Percentiles rank a stretch among this genome's conserved stretches.
These are phyloP conservation scores for Xestia ashworthii DNA, from an alignment of 2,888 invertebrate genomes.

Conservation along the genomic window DNA sequence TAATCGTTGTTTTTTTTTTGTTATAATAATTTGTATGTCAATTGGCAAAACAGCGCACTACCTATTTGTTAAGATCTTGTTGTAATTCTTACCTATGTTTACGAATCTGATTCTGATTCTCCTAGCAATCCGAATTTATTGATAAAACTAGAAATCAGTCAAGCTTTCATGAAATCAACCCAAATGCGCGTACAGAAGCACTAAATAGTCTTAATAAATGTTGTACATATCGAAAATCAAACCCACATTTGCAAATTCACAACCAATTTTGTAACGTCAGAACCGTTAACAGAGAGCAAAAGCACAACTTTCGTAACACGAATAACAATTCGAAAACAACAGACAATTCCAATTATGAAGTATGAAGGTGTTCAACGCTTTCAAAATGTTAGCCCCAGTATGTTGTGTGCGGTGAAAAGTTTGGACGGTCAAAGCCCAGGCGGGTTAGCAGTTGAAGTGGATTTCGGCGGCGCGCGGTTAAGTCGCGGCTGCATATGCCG, in stretches of 20 bases:
- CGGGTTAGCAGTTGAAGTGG: background rate
- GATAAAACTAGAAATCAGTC: background rate
- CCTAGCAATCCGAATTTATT: background rate
- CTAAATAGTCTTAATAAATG: background rate
- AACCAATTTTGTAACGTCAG: constrained; percentile 2
- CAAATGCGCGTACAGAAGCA: background rate
- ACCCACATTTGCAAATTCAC: background rate
- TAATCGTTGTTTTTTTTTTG: no score
- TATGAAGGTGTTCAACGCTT: constrained; percentile 38
- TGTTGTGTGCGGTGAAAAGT: constrained; percentile 44
- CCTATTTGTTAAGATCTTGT: no score
- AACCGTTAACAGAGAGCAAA: background rate
- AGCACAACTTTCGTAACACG: background rate
- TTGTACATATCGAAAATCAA: background rate
- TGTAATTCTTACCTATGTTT: no score
- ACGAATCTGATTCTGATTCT: no score
- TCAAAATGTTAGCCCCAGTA: constrained; percentile 19
- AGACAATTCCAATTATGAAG: constrained; percentile 48
- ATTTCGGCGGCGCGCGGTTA: constrained; percentile 11
- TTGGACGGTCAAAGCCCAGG: constrained; percentile 15
- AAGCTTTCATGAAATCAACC: background rate
- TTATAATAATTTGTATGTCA: no score
- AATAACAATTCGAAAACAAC: constrained; percentile 39
- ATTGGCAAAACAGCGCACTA: no score
- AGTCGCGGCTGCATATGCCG: background rate